Evolutionary conservation across 23 tunicate species (phyloP).

Genomic region (Ciona savignyi): DNA sequence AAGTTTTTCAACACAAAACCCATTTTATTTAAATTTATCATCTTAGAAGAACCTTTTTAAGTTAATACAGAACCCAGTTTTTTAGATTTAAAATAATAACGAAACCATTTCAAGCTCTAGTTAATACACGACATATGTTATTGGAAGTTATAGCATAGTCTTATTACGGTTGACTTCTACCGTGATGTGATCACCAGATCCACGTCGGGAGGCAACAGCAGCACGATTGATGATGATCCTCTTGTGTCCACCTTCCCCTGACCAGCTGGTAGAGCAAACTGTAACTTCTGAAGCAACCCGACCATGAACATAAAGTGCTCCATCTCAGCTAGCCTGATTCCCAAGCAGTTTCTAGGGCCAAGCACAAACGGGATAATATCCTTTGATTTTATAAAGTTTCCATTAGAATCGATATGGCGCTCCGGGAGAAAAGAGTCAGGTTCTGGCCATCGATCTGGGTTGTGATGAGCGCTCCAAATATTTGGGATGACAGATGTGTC

Average conservation of each 20-base stretch:
- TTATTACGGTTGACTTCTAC: too few species aligned
- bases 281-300: neutral
- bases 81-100: too few species aligned
- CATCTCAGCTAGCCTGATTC: neutral
- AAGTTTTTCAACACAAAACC: too few species aligned
- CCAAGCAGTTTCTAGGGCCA: neutral
- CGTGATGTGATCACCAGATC: neutral
- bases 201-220: neutral
- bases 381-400: neutral
- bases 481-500: neutral
- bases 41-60: too few species aligned
- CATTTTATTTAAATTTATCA: too few species aligned
- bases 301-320: conserved; percentile 2
- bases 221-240: neutral
- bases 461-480: neutral
- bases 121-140: too few species aligned
- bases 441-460: neutral
- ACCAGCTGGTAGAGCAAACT: neutral
- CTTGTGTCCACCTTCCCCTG: neutral
- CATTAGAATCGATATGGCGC: neutral
- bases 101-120: too few species aligned
- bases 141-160: too few species aligned
- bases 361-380: neutral
- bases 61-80: too few species aligned
- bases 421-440: neutral